A percentile compares a stretch with the other conserved stretches of the same genome.
Conservation (phyloP, 2,888 invertebrate genomes). For the Tachina fera region DNA sequence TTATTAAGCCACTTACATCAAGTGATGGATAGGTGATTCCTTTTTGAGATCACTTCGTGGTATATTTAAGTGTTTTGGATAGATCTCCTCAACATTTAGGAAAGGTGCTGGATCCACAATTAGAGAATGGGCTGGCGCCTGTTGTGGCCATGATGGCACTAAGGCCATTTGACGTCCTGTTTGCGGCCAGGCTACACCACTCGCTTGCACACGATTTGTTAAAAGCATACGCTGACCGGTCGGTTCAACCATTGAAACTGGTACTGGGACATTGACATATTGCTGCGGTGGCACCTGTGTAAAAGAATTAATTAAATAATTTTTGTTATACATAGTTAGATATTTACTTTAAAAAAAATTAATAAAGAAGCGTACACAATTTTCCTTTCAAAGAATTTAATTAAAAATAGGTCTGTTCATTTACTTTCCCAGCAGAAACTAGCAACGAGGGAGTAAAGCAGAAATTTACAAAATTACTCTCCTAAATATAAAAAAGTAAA, state of each 20-base stretch:
- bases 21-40: conserved; percentile 84
- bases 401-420: no score
- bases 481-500: no score
- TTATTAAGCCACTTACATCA: conserved; percentile 79
- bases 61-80: conserved; percentile 85
- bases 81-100: conserved; percentile 86
- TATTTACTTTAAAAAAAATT: no score
- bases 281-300: conserved; percentile 90
- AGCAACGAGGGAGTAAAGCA: no score
- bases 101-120: conserved; percentile 90
- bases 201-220: conserved; percentile 84
- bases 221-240: conserved; percentile 91
- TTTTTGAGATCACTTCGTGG: conserved; percentile 85
- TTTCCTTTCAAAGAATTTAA: no score
- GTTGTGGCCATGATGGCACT: conserved; percentile 93
- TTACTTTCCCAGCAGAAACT: no score
- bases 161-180: conserved; percentile 89
- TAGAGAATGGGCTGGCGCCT: conserved; percentile 88
- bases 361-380: no score
- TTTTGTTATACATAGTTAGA: no score
- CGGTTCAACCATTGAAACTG: conserved; percentile 96
- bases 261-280: conserved; percentile 87
- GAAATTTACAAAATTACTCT: no score
- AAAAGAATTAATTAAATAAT: background rate
- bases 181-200: conserved; percentile 83